A percentile compares a stretch with the other conserved stretches of the same genome.
Evolutionary conservation across 2,797 vertebrate genomes (phyloP).

Genomic region (Xenops minutus): DNA sequence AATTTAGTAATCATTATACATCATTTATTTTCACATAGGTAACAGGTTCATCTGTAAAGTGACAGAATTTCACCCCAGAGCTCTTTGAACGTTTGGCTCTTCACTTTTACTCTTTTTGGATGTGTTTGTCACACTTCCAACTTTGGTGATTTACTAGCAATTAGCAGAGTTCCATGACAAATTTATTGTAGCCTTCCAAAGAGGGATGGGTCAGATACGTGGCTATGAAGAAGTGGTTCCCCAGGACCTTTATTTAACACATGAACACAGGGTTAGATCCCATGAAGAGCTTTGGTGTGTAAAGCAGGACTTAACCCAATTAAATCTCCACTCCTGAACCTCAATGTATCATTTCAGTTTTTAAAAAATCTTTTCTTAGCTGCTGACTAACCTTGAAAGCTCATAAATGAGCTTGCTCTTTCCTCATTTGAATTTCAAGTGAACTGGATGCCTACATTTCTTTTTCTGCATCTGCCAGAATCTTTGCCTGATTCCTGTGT

Average conservation of each 20-base stretch:
- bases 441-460: neutral
- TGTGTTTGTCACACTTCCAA: slow-evolving; percentile 34
- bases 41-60: slow-evolving; percentile 51
- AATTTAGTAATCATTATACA: slow-evolving; percentile 70
- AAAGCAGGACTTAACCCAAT: slow-evolving; percentile 27
- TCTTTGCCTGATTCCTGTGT: neutral
- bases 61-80: slow-evolving; percentile 61
- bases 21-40: slow-evolving; percentile 69
- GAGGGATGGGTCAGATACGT: slow-evolving; percentile 44
- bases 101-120: slow-evolving; percentile 13
- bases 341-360: neutral
- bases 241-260: neutral
- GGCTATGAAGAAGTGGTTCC: neutral
- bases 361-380: slow-evolving; percentile 4
- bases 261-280: neutral
- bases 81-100: slow-evolving; percentile 2
- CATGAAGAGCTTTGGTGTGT: neutral
- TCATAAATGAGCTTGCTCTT: neutral
- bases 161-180: slow-evolving; percentile 51
- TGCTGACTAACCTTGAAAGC: slow-evolving; percentile 25
- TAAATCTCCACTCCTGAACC: neutral
- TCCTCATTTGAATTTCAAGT: slow-evolving; percentile 33
- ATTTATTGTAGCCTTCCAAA: slow-evolving; percentile 55
- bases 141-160: slow-evolving; percentile 63
- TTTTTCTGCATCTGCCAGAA: neutral